These are phyloP conservation scores for Chesias legatella DNA, from an alignment of 2,888 invertebrate species.

Conservation along the genomic window DNA sequence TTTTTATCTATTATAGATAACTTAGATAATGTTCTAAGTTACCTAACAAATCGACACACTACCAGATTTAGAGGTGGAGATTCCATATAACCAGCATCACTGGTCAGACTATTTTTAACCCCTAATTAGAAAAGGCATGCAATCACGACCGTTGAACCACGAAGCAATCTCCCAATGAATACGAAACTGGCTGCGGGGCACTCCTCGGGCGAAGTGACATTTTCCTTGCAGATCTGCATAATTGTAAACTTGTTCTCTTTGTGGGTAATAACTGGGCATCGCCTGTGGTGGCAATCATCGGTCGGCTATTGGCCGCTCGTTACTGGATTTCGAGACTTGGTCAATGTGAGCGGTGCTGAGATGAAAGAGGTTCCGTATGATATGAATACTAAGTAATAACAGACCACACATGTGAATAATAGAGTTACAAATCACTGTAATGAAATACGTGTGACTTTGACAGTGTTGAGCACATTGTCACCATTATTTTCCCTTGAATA, in stretches of 20 bases:
- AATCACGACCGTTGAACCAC: constrained; percentile 23
- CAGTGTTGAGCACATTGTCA: no score
- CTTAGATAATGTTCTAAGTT: no score
- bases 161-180: constrained; percentile 32
- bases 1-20: no score
- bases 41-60: no score
- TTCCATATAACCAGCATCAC: no score
- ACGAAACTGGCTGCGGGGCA: constrained; percentile 28
- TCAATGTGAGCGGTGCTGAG: constrained; percentile 1
- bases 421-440: no score
- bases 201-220: constrained; percentile 42
- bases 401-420: no score
- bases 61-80: no score
- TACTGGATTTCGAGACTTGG: constrained; percentile 34
- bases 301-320: constrained; percentile 36
- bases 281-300: constrained; percentile 45
- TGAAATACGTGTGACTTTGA: no score
- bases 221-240: constrained; percentile 33
- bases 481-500: no score
- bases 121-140: constrained; percentile 23
- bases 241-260: constrained; percentile 36
- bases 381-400: no score
- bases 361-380: constrained; percentile 10
- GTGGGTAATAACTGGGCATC: constrained; percentile 40
- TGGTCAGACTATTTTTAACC: constrained; percentile 16